phyloP scores from a whole-genome alignment of 2,113 vertebrate genomes.

The Acrocephalus arundinaceus region DNA sequence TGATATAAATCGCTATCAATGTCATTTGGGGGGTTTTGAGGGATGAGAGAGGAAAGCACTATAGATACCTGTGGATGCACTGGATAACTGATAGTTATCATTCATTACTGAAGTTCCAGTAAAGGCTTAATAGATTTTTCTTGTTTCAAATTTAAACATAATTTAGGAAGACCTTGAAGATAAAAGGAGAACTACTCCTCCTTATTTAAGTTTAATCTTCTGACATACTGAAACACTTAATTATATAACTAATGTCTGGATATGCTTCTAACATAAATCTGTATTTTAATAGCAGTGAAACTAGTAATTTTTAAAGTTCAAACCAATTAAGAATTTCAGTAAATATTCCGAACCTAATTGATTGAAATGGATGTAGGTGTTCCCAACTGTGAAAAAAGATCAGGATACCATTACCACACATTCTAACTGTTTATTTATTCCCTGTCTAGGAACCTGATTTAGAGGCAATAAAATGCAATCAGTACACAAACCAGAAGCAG shows the following conservation, averaged over 20 bases:
- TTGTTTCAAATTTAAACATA: slow-evolving; percentile 1
- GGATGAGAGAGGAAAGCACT: background rate
- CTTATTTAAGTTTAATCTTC: slow-evolving; percentile 21
- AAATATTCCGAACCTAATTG: slow-evolving; percentile 80
- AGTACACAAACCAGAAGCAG: slow-evolving; percentile 86
- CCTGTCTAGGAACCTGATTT: slow-evolving; percentile 88
- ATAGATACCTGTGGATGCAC: background rate
- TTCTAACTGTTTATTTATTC: slow-evolving; percentile 95
- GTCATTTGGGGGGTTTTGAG: background rate
- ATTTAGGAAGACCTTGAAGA: background rate
- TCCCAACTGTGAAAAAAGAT: slow-evolving; percentile 86
- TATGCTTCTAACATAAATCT: slow-evolving; percentile 70
- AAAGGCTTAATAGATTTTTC: background rate
- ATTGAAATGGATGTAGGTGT: slow-evolving; percentile 80
- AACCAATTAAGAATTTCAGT: slow-evolving; percentile 71
- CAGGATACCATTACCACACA: slow-evolving; percentile 90
- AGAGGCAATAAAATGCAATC: slow-evolving; percentile 87
- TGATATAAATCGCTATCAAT: background rate
- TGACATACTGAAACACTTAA: slow-evolving; percentile 17
- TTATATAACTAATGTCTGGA: slow-evolving; percentile 26
- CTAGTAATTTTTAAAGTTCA: slow-evolving; percentile 73
- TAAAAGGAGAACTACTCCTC: background rate
- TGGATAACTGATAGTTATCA: background rate
- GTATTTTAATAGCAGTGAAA: slow-evolving; percentile 58
- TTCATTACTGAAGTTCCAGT: background rate